These are phyloP conservation scores for Amblyraja radiata DNA, from an alignment of 2,797 vertebrate species.

Conservation along the genomic window DNA sequence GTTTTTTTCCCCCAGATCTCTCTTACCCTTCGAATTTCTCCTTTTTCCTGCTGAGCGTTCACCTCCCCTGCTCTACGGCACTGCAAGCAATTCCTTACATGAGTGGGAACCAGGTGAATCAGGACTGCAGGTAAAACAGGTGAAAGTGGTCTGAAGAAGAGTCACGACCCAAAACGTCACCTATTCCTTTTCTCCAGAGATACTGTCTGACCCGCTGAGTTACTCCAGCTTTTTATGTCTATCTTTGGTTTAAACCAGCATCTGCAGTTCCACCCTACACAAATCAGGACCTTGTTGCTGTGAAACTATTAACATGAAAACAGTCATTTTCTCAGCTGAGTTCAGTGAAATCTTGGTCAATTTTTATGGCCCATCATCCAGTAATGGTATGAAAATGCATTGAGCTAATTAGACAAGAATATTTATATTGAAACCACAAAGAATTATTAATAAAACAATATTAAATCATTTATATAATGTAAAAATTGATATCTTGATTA, in stretches of 20 bases:
- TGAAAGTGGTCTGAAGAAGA: no score
- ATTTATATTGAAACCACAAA: background rate
- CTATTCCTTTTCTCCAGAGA: no score
- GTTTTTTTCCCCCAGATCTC: background rate
- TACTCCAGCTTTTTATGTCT: no score
- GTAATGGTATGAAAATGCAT: background rate
- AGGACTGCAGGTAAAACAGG: no score
- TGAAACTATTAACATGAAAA: background rate
- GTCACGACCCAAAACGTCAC: no score
- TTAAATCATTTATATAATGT: background rate
- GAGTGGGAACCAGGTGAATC: background rate
- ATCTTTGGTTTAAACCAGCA: no score
- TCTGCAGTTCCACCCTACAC: no score
- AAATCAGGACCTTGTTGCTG: background rate
- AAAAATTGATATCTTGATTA: background rate
- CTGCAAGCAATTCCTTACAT: background rate
- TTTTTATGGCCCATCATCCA: background rate
- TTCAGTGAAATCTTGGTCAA: background rate
- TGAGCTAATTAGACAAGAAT: background rate
- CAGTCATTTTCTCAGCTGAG: background rate
- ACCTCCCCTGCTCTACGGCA: background rate
- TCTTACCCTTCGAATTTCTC: background rate
- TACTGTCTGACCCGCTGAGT: no score
- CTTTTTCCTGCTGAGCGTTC: background rate
- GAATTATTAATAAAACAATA: background rate